Conservation (phyloP, 1,140 invertebrate genomes). For the Uloborus diversus region DNA sequence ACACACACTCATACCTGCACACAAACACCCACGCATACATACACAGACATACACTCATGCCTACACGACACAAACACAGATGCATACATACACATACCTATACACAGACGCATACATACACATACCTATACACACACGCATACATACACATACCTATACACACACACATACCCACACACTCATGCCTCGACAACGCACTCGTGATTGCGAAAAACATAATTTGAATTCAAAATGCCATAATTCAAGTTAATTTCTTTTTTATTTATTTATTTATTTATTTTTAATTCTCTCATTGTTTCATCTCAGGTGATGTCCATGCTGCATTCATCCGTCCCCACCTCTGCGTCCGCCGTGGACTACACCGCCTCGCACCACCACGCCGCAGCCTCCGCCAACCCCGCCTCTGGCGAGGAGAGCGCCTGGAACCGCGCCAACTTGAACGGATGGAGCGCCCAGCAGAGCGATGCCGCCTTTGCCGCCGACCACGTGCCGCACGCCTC, state of each 20-base stretch:
- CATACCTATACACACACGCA: neutral
- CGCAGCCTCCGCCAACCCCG: slow-evolving; percentile 34
- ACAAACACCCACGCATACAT: slow-evolving; percentile 1
- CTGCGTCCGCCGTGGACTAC: neutral
- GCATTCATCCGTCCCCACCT: slow-evolving; percentile 17
- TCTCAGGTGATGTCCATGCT: slow-evolving; percentile 41
- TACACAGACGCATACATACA: neutral
- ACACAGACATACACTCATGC: slow-evolving; percentile 13
- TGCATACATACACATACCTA: neutral
- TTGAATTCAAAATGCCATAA: too few relatives aligned
- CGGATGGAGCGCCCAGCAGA: neutral
- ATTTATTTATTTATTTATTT: too few relatives aligned
- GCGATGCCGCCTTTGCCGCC: neutral
- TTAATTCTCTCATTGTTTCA: too few relatives aligned
- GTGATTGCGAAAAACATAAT: too few relatives aligned
- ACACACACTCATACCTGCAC: neutral
- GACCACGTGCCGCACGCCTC: slow-evolving; percentile 21
- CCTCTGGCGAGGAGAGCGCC: neutral
- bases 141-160: slow-evolving; percentile 30
- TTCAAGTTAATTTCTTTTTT: too few relatives aligned
- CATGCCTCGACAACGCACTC: too few relatives aligned
- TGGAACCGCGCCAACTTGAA: neutral
- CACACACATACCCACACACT: neutral
- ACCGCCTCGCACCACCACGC: slow-evolving; percentile 9
- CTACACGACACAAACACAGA: neutral